phyloP scores from a whole-genome alignment of 2,888 invertebrate species.

The Geotrupes spiniger region DNA sequence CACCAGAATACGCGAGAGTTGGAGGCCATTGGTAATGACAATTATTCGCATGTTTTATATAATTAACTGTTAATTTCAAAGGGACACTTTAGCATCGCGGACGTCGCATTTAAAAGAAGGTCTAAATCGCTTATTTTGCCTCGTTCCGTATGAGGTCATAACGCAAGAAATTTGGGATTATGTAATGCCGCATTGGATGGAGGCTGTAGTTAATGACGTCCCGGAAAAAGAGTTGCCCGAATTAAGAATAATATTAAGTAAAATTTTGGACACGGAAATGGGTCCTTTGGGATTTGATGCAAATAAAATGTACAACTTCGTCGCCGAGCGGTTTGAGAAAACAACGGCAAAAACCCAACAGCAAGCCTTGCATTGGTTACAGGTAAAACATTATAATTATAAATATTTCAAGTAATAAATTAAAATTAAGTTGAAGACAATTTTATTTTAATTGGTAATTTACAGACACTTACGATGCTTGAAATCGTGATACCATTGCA shows the following conservation, averaged over 20 bases:
- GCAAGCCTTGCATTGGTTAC: slow-evolving; percentile 86
- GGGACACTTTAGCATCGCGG: slow-evolving; percentile 81
- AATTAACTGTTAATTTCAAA: slow-evolving; percentile 34
- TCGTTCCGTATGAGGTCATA: slow-evolving; percentile 97
- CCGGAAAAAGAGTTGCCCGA: slow-evolving; percentile 84
- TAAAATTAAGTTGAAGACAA: background rate
- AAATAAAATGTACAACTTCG: slow-evolving; percentile 93
- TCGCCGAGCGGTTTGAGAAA: slow-evolving; percentile 77
- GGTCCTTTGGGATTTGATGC: slow-evolving; percentile 92
- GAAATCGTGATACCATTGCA: slow-evolving; percentile 87
- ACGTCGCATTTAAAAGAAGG: slow-evolving; percentile 95
- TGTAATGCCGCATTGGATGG: slow-evolving; percentile 99
- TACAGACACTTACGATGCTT: slow-evolving; percentile 77
- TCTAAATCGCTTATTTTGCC: slow-evolving; percentile 86
- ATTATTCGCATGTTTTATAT: slow-evolving; percentile 6
- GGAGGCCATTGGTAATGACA: slow-evolving; percentile 85
- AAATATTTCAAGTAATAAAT: background rate
- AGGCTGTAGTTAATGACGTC: slow-evolving; percentile 90
- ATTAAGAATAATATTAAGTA: slow-evolving; percentile 79
- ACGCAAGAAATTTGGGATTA: slow-evolving; percentile 96
- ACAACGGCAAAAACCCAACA: slow-evolving; percentile 80
- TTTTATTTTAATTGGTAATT: slow-evolving; percentile 28
- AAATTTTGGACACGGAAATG: slow-evolving; percentile 96
- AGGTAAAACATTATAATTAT: too few relatives aligned
- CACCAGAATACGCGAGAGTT: slow-evolving; percentile 91